These are phyloP conservation scores for Oedothorax gibbosus DNA, from an alignment of 1,140 invertebrate genomes.

Conservation along the genomic window DNA sequence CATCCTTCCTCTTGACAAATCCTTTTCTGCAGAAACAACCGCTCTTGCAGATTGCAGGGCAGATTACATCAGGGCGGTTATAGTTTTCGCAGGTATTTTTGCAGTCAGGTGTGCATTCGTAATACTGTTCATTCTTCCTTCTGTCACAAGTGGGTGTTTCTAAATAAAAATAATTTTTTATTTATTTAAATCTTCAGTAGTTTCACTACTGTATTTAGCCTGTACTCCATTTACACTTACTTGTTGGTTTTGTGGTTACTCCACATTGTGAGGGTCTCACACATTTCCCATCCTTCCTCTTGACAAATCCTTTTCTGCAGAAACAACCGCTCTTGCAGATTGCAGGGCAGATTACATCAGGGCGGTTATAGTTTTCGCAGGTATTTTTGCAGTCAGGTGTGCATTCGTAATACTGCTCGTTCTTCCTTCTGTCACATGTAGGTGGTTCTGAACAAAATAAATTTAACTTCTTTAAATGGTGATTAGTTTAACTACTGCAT, in stretches of 20 bases:
- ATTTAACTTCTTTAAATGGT: background rate
- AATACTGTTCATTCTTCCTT: background rate
- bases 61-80: background rate
- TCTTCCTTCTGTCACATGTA: background rate
- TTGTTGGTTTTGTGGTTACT: background rate
- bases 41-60: background rate
- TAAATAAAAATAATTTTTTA: no score
- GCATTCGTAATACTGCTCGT: background rate
- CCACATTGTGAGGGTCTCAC: constrained; percentile 64
- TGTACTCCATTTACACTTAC: no score
- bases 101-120: background rate
- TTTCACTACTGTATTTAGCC: no score
- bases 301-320: background rate
- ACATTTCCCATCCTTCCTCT: constrained; percentile 3
- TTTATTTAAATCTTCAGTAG: no score
- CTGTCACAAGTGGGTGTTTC: no score
- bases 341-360: background rate
- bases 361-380: background rate
- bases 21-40: constrained; percentile 3
- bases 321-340: background rate
- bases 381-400: background rate
- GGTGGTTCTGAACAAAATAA: background rate
- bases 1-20: background rate
- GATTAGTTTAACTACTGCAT: background rate
- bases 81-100: constrained; percentile 1